Conservation (phyloP, 2,888 invertebrate genomes). For the Tipula unca region DNA sequence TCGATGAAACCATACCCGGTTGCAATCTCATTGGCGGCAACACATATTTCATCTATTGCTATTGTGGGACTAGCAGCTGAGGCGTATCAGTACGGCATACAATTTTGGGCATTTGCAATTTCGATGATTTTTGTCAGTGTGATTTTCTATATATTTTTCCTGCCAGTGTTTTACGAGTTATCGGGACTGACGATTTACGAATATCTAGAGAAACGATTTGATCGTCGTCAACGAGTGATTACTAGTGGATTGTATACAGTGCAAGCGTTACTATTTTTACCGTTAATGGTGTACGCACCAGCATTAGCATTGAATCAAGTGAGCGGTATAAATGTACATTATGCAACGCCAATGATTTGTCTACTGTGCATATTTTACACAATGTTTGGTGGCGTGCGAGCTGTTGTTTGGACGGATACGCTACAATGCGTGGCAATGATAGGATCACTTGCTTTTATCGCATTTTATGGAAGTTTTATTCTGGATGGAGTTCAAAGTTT, state of each 20-base stretch:
- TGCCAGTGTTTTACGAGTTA: slow-evolving; percentile 45
- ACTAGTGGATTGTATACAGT: slow-evolving; percentile 33
- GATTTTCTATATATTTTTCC: slow-evolving; percentile 31
- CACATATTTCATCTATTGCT: slow-evolving; percentile 42
- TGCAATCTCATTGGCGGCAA: slow-evolving; percentile 64
- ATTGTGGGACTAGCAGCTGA: neutral
- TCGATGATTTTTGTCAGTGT: slow-evolving; percentile 26
- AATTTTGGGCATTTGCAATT: neutral
- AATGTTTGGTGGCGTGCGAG: neutral
- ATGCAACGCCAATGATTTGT: neutral
- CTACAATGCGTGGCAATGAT: slow-evolving; percentile 50
- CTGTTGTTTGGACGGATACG: slow-evolving; percentile 29
- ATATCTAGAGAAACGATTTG: slow-evolving; percentile 36
- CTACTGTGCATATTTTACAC: neutral
- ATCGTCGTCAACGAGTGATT: slow-evolving; percentile 31
- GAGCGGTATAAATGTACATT: neutral
- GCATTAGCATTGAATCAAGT: slow-evolving; percentile 31
- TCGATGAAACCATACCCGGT: slow-evolving; percentile 56
- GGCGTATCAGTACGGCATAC: neutral
- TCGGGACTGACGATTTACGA: slow-evolving; percentile 40
- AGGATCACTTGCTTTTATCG: slow-evolving; percentile 46
- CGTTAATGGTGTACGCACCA: slow-evolving; percentile 42
- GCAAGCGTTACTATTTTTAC: slow-evolving; percentile 32
- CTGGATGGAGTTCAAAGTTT: slow-evolving; percentile 49
- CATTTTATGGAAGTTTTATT: slow-evolving; percentile 32